Evolutionary conservation across 2,797 vertebrate species (phyloP), one percentile per base, ranked within the genome.

Genomic region (Rhyacichthys aspro): DNA sequence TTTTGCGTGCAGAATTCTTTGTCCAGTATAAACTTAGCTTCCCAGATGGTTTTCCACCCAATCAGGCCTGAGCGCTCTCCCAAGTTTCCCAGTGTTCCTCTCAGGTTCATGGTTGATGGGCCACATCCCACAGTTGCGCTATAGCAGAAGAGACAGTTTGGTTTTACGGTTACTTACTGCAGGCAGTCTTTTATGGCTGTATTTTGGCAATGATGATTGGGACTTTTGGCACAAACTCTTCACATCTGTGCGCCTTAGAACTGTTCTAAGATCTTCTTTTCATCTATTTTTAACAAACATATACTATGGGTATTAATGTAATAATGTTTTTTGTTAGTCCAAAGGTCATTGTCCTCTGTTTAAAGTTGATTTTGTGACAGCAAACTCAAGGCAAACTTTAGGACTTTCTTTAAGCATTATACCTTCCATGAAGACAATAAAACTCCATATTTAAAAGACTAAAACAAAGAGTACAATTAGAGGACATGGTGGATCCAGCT

Each of bases 141-240:
- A 70, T 74, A 85, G 81, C 77, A 83, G 90, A 82, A 76, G 70
- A 86, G 72, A 76, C 67, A 72, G 83, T 86, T 81, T 75, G 86
- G 85, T 89, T 90, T 86, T 79, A 87, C 74, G 84, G 73, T 86
- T 88, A 89, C 84, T 90, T 86, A 82, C 82, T 76, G 74, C 76
- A 76, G 68, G 79, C 72, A 53, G 63, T 75, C 62, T 86, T 87
- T 82, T 81, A 85, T 70, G 80, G 78, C 81, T 81, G 56, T 54
- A 65, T 88, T 88, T 80, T 90, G 82, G 81, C 79, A 75, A 68
- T 55, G 62, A 55, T 58, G 63, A 36, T 63, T 67, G 74, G 69
- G 77, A 74, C 52, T 84, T 77, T 87, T 82, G 81, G 84, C 80
- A 69, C 39, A 50, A 54, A 28, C 44, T 32, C 57, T 59, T 67